Conservation (phyloP, 2,888 invertebrate genomes). For the Stenodera caucasica region DNA sequence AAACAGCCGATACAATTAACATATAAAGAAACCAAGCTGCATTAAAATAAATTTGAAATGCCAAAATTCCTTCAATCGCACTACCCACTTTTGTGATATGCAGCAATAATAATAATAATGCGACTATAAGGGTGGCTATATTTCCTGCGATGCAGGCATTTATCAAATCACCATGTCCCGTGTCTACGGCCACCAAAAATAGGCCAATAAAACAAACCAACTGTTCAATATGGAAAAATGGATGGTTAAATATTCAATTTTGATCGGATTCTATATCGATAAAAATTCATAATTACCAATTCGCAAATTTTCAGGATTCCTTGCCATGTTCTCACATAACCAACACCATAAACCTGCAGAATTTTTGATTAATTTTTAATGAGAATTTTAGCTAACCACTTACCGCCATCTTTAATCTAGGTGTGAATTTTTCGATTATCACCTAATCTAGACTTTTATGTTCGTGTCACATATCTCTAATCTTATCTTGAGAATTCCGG, state of each 20-base stretch:
- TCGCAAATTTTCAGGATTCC: conserved; percentile 24
- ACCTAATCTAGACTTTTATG: conserved; percentile 7
- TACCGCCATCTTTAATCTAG: conserved; percentile 16
- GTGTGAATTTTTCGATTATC: not conserved
- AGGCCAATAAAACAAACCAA: conserved; percentile 27
- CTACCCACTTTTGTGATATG: conserved; percentile 21
- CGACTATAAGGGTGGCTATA: conserved; percentile 19
- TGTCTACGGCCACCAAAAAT: conserved; percentile 19
- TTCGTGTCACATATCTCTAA: conserved; percentile 3
- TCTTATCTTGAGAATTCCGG: conserved; percentile 8
- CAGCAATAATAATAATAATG: conserved; percentile 21
- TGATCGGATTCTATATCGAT: no score
- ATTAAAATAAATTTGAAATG: conserved; percentile 26
- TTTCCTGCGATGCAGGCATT: conserved; percentile 23
- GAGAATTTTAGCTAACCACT: not conserved
- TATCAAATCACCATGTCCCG: conserved; percentile 11
- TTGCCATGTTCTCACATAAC: conserved; percentile 17
- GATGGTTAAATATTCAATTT: no score
- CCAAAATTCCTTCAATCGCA: conserved; percentile 16
- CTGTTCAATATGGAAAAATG: conserved; percentile 23
- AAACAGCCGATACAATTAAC: conserved; percentile 23
- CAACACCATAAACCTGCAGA: conserved; percentile 14
- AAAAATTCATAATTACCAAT: conserved; percentile 14
- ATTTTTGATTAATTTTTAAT: not conserved
- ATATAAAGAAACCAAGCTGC: conserved; percentile 29